A percentile compares a stretch with the other conserved stretches of the same genome.
These are phyloP conservation scores for Eleutherodactylus coqui DNA, from an alignment of 2,797 vertebrate genomes.

Conservation along the genomic window DNA sequence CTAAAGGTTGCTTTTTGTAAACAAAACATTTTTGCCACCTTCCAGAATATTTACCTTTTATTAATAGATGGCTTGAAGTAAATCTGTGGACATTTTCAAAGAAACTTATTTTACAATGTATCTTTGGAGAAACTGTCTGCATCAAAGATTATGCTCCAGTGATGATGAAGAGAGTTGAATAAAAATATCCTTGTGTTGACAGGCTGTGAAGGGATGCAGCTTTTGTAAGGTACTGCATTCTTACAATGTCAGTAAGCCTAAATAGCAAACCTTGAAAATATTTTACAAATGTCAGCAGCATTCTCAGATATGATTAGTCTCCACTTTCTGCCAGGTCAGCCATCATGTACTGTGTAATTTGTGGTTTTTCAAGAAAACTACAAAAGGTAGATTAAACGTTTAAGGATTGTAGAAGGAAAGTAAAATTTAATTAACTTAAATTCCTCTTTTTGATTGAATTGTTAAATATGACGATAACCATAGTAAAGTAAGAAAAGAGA, in stretches of 20 bases:
- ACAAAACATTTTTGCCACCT: conserved; percentile 17
- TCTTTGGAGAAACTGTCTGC: conserved; percentile 50
- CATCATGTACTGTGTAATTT: conserved; percentile 60
- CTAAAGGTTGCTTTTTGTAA: background rate
- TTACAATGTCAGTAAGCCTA: conserved; percentile 61
- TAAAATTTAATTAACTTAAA: conserved; percentile 18
- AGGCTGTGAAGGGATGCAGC: conserved; percentile 57
- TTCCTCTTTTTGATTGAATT: background rate
- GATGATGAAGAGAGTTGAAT: conserved; percentile 54
- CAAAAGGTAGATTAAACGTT: conserved; percentile 54
- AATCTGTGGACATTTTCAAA: conserved; percentile 46
- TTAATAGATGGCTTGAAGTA: conserved; percentile 30
- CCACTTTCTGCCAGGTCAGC: conserved; percentile 61
- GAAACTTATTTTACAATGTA: conserved; percentile 30
- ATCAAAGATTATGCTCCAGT: conserved; percentile 54
- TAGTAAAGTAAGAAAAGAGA: background rate
- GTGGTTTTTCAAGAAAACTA: conserved; percentile 50
- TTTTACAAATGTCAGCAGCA: conserved; percentile 62
- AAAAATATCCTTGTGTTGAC: conserved; percentile 56
- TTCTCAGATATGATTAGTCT: conserved; percentile 62
- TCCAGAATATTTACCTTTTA: conserved; percentile 11
- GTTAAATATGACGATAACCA: background rate
- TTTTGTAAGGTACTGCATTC: conserved; percentile 55
- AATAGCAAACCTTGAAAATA: conserved; percentile 63
- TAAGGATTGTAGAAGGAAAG: conserved; percentile 5